These are phyloP conservation scores for Ctenomys sociabilis DNA, from an alignment of 2,113 vertebrate species.

Conservation along the genomic window DNA sequence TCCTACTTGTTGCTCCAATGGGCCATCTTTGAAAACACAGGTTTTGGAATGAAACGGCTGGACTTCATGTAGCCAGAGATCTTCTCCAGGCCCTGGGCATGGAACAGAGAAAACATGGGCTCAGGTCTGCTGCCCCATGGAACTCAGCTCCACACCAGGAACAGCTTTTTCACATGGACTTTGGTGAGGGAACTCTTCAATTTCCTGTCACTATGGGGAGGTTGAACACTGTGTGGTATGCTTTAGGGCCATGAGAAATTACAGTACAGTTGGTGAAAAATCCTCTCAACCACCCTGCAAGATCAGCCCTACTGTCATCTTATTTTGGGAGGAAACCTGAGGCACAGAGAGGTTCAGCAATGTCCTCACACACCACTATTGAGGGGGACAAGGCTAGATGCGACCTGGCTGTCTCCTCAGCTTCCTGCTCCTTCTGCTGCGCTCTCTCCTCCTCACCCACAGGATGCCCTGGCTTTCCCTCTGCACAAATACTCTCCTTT, in stretches of 20 bases:
- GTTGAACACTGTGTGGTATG: rapidly evolving
- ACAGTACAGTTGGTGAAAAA: neutral
- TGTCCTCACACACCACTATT: neutral
- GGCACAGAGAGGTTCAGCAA: neutral
- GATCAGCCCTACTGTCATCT: rapidly evolving
- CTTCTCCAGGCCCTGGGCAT: slow-evolving; percentile 88
- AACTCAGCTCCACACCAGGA: too few species aligned
- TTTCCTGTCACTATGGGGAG: neutral
- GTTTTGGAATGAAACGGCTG: slow-evolving; percentile 77
- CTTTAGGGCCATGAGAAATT: neutral
- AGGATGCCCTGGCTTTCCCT: too few species aligned
- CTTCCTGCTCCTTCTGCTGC: neutral
- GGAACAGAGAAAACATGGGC: neutral
- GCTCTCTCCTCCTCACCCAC: rapidly evolving
- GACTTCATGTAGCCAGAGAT: slow-evolving; percentile 93
- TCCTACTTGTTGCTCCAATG: slow-evolving; percentile 79
- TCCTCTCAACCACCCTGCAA: neutral
- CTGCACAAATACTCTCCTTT: neutral
- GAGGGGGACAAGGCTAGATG: neutral
- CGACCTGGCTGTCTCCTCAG: neutral
- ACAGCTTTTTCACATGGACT: neutral
- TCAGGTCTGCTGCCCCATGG: neutral
- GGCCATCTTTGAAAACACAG: slow-evolving; percentile 80
- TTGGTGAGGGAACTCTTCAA: neutral
- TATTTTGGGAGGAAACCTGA: neutral